A percentile compares a stretch with the other conserved stretches of the same genome.
These are phyloP conservation scores for Arbacia lixula DNA, from an alignment of 53 echinoderm and acorn worm genomes.

Conservation along the genomic window DNA sequence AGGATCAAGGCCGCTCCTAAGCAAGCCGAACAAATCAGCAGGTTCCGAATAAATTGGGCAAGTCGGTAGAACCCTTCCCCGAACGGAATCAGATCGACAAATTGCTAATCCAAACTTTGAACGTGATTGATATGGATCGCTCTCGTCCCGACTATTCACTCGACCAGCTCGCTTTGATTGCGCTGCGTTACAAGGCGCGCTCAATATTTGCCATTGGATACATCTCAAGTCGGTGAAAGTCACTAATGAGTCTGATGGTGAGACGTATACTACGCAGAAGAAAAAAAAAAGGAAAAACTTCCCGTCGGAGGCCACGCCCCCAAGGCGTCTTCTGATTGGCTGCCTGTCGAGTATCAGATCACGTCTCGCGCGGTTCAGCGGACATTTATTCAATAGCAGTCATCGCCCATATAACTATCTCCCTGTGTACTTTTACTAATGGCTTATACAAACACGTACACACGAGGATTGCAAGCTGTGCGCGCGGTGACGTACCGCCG, in stretches of 20 bases:
- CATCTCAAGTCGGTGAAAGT: slow-evolving; percentile 38
- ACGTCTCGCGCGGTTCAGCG: slow-evolving; percentile 45
- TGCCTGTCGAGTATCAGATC: background rate
- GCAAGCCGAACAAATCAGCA: slow-evolving; percentile 24
- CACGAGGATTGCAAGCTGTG: slow-evolving; percentile 46
- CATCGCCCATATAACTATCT: slow-evolving; percentile 46
- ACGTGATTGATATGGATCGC: too few species aligned
- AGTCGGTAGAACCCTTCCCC: background rate
- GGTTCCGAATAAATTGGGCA: slow-evolving; percentile 52
- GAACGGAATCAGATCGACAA: background rate
- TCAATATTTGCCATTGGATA: slow-evolving; percentile 36
- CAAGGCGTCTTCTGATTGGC: slow-evolving; percentile 21
- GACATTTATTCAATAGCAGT: slow-evolving; percentile 11
- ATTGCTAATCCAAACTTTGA: background rate
- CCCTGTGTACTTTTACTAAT: slow-evolving; percentile 56
- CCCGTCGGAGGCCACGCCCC: slow-evolving; percentile 16
- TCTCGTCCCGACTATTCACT: too few species aligned
- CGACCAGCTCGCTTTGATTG: background rate
- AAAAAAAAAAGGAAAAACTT: slow-evolving; percentile 20
- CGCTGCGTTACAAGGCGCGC: slow-evolving; percentile 32
- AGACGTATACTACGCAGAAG: slow-evolving; percentile 18
- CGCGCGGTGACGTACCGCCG: slow-evolving; percentile 14
- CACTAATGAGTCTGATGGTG: slow-evolving; percentile 11
- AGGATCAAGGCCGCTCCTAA: slow-evolving; percentile 26
- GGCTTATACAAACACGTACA: slow-evolving; percentile 49